Evolutionary conservation across 2,113 vertebrate genomes (phyloP).

Genomic region (Aptenodytes patagonicus): DNA sequence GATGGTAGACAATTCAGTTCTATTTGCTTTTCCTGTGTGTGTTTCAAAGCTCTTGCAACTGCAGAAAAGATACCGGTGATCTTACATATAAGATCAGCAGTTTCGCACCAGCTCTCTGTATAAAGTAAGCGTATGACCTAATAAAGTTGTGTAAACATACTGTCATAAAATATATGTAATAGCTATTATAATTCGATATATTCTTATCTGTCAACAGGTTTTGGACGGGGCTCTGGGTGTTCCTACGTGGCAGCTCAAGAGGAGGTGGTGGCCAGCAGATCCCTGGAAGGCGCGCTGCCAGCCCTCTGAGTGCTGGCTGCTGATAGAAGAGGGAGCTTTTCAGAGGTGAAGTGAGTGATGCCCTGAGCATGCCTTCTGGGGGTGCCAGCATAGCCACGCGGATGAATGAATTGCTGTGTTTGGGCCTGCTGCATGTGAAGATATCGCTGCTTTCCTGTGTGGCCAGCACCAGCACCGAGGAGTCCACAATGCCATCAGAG

Average conservation of each 20-base stretch:
- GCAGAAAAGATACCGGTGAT: background rate
- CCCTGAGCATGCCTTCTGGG: background rate
- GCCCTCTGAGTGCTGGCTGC: background rate
- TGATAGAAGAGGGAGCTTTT: background rate
- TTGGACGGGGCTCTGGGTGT: background rate
- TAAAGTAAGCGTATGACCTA: background rate
- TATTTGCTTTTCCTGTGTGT: background rate
- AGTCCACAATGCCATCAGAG: background rate
- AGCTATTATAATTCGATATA: background rate
- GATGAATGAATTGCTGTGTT: background rate
- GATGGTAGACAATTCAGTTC: background rate
- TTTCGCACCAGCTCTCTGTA: background rate
- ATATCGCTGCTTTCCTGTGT: background rate
- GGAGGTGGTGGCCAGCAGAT: background rate
- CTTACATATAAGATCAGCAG: background rate
- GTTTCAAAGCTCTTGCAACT: background rate
- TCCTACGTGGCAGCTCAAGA: background rate
- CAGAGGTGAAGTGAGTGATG: background rate
- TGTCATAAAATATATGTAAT: background rate
- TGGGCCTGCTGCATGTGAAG: background rate
- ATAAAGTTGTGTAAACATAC: slow-evolving; percentile 1
- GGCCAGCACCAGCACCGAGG: background rate
- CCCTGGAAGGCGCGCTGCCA: background rate
- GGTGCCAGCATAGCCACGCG: accelerated
- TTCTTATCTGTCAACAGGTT: slow-evolving; percentile 31